These are phyloP conservation scores for Odocoileus virginianus DNA, from an alignment of 2,113 vertebrate genomes.

Conservation along the genomic window DNA sequence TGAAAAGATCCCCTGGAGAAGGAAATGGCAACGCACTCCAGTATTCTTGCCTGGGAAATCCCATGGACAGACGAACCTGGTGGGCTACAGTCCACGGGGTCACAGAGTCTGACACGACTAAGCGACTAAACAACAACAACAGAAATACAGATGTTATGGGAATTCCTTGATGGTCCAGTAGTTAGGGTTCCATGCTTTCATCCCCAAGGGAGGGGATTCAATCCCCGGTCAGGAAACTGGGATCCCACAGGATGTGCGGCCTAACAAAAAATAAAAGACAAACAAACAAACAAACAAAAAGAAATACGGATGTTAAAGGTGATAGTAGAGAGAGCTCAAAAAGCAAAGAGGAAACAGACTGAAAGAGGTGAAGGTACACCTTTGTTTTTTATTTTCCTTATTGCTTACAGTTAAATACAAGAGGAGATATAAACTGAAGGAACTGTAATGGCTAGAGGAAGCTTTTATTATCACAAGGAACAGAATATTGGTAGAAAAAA, in stretches of 20 bases:
- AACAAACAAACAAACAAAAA: not conserved
- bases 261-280: not conserved
- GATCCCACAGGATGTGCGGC: not conserved
- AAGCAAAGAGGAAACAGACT: not conserved
- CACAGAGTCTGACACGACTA: not conserved
- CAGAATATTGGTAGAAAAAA: not conserved
- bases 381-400: not conserved
- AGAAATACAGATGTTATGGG: not conserved
- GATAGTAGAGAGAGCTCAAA: not conserved
- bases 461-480: not conserved
- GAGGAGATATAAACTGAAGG: not conserved
- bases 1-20: not conserved
- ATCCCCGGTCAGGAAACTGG: not conserved
- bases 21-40: not conserved
- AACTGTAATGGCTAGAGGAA: not conserved
- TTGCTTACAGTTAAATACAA: not conserved
- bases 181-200: not conserved
- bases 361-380: not conserved
- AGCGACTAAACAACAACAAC: not conserved
- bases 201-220: not conserved
- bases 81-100: not conserved
- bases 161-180: not conserved
- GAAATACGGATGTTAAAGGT: not conserved
- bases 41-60: not conserved
- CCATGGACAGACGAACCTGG: not conserved